Base-by-base conservation (phyloP, 2,888 invertebrate species). In the Tinea trinotella region DNA sequence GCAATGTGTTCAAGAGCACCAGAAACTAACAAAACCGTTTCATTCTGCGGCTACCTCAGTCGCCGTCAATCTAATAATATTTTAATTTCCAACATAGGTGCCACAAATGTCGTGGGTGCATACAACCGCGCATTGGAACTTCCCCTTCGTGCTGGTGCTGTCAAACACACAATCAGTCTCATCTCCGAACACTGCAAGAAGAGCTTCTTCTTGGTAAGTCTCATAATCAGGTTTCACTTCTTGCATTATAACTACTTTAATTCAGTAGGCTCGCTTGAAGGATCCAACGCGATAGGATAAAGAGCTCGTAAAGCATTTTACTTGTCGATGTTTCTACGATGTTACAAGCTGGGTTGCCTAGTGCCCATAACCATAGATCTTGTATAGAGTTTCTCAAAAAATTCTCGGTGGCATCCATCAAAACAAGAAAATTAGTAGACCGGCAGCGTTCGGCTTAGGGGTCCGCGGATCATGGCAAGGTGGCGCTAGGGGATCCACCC, bases 121-220 rank as follows among this genome's bases (percentile, higher is more conserved):
- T 91, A 93, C 74, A 65, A 80, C 9, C 86, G 89, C 34, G 88
- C 92, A 0, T 65, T 90, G 10, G 71, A 88, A 0, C 91, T 93
- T 74, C 93, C 94, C 0, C 93, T 93, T 82, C 88, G 96, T 58
- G 86, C 92, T 0, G 91, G 90, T 1, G 93, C 95, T 0, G 88
- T 91, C 44, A 95, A 93, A 67, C 89, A 90, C 53, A 87, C 92
- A 58, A 80, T 96, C 63, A 89, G 88, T 40, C 85, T 94, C 0
- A 86, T 90, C 19, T 90, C 90, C 10, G 85, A 88, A 18, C 73
- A 87, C 0, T 91, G 94, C 70, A 74, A 82, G 58, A 86, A 83
- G 19, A 73, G 76, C 0, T 70, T 89, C 49, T 77, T 87, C 57
- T 66, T 88, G 59, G 91, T 92, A 69, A 88, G 87, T 75, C 53